Evolutionary conservation across 2,113 vertebrate genomes (phyloP), one percentile per base, ranked within the genome.

Genomic region (Plectropomus leopardus): DNA sequence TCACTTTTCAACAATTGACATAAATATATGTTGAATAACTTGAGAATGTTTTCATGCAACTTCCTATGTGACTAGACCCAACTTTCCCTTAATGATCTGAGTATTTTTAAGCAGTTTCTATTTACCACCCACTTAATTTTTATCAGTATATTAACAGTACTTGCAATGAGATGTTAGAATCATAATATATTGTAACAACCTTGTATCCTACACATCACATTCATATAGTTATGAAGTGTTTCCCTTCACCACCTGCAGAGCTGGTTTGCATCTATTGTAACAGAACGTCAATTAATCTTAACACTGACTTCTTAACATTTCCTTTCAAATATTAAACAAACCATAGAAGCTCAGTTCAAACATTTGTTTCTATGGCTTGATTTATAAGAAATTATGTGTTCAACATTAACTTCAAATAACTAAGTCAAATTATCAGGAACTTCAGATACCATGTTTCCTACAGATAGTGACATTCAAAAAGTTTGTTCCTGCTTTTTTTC

Each of bases 121-220:
- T 15, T 66, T 48, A 7, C 14, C 26, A 32, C 14, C 15, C 4
- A 67, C 47, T n/a, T 19, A 21, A 11, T 3, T 19, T 45, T 67
- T 50, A 32, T 66, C 2, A 9, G 15, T 34, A 34, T 16, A 42
- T 54, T 69, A 26, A 26, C 14, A 34, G 9, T 28, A 14, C 44
- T 47, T 64, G 42, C 61, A 19, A 64, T 66, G 5, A 48, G 2
- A n/a, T n/a, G n/a, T n/a, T 66, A 16, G 28, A 59, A n/a, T 72
- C 9, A 24, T 34, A 3, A 19, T 50, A 6, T 4, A 50, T 14
- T 9, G 24, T 7, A 48, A 40, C 1, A 24, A 9, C 9, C 30
- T 21, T 42, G 2, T 53, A 16, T 48, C 7, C 23, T 16, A 28
- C 16, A 15, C 7, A 76, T 34, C 30, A 28, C 13, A 30, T 51